These are phyloP conservation scores for Poeciliopsis infans DNA, from an alignment of 2,797 vertebrate species.

Conservation along the genomic window DNA sequence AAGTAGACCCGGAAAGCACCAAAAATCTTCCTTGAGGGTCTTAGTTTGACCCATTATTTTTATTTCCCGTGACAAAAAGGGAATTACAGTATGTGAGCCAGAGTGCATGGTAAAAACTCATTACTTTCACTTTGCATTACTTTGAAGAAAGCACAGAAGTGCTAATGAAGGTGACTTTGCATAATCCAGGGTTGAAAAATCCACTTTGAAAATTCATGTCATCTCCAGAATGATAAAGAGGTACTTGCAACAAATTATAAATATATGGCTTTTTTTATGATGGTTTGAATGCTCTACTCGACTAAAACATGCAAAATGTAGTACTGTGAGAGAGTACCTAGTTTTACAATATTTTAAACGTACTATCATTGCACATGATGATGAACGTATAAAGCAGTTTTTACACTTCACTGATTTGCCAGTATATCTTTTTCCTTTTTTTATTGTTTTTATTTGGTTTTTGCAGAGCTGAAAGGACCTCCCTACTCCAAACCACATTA, in stretches of 20 bases:
- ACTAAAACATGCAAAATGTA: not conserved
- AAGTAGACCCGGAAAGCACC: constrained; percentile 26
- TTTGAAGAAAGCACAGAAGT: constrained; percentile 26
- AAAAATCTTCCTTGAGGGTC: constrained; percentile 7
- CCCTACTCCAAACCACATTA: constrained; percentile 3
- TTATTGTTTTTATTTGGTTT: constrained; percentile 1
- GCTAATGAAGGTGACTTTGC: not conserved
- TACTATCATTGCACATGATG: not conserved
- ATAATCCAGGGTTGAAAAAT: not conserved
- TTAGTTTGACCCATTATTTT: constrained; percentile 40
- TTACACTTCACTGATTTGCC: not conserved
- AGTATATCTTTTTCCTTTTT: not conserved
- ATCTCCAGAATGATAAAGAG: not conserved
- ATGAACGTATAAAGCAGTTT: not conserved
- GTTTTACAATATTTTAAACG: not conserved
- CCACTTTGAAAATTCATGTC: not conserved
- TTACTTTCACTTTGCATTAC: constrained; percentile 32
- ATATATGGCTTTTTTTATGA: not conserved
- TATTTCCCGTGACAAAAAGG: constrained; percentile 16
- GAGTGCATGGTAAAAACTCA: not conserved
- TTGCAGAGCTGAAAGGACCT: not conserved
- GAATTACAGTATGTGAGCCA: constrained; percentile 23
- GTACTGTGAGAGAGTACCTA: not conserved
- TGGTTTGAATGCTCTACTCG: not conserved
- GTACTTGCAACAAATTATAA: not conserved